Conservation (phyloP, 1,140 invertebrate genomes). For the Drosophila pruinosa region DNA sequence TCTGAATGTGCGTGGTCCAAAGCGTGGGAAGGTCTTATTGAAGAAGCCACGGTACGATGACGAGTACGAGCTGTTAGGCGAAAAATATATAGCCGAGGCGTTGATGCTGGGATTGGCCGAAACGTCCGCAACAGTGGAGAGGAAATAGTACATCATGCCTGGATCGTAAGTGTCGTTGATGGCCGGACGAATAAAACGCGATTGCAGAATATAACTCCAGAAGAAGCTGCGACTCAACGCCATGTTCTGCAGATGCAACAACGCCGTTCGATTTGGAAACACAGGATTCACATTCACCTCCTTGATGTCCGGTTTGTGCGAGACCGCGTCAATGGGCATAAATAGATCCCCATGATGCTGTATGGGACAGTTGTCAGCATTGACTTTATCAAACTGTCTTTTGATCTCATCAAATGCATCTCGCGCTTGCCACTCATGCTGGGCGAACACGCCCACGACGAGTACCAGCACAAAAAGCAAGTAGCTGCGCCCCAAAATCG, state of each 20-base stretch:
- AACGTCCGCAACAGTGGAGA: constrained; percentile 97
- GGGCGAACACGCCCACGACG: constrained; percentile 88
- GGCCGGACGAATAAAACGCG: constrained; percentile 93
- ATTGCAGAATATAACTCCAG: constrained; percentile 97
- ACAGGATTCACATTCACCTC: constrained; percentile 97
- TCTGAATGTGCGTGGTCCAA: constrained; percentile 96
- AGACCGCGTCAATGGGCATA: constrained; percentile 91
- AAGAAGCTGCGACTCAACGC: constrained; percentile 97
- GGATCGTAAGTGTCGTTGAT: constrained; percentile 97
- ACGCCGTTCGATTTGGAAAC: constrained; percentile 95
- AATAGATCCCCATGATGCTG: constrained; percentile 93
- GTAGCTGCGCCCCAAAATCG: constrained; percentile 73
- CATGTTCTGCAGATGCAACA: constrained; percentile 97
- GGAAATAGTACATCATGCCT: constrained; percentile 99
- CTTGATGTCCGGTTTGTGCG: constrained; percentile 96
- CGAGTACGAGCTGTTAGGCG: constrained; percentile 96
- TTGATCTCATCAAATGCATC: constrained; percentile 95
- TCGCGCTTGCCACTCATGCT: constrained; percentile 94
- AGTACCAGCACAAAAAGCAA: constrained; percentile 72
- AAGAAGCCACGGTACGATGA: constrained; percentile 98
- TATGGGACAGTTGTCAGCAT: constrained; percentile 93
- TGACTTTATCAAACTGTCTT: constrained; percentile 91
- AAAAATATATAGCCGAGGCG: constrained; percentile 96
- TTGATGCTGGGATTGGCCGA: constrained; percentile 96
- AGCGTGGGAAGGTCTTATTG: constrained; percentile 97